Evolutionary conservation across 2,113 vertebrate species (phyloP).

Genomic region (Gymnobelideus leadbeateri): DNA sequence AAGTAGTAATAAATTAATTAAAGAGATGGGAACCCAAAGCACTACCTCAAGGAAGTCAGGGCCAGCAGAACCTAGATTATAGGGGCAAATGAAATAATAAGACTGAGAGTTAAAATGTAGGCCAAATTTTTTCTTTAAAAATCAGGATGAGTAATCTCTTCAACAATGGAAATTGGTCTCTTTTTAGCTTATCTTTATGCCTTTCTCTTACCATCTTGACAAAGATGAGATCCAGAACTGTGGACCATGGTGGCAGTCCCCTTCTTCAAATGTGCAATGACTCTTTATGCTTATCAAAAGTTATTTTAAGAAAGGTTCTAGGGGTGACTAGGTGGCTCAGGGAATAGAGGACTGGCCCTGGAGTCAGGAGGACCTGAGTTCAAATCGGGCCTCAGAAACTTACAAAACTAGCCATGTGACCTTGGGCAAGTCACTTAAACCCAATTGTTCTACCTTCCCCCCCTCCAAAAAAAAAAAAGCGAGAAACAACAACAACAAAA

Average conservation of each 20-base stretch:
- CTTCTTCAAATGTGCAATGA: not conserved
- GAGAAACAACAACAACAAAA: too few species aligned
- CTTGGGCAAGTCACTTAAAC: too few species aligned
- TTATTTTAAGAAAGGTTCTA: not conserved
- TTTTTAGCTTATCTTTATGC: not conserved
- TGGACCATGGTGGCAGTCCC: not conserved
- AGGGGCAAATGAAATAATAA: not conserved
- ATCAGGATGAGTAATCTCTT: not conserved
- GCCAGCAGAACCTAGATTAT: not conserved
- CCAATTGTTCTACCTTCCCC: too few species aligned
- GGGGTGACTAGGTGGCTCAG: too few species aligned
- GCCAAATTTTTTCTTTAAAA: not conserved
- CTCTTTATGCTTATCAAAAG: not conserved
- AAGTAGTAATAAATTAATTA: not conserved
- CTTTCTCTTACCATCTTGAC: not conserved
- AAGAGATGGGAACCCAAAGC: not conserved
- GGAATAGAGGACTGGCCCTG: too few species aligned
- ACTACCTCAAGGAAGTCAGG: not conserved
- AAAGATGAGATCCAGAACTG: not conserved
- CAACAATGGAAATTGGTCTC: not conserved
- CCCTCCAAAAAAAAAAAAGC: too few species aligned
- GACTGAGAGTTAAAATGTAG: not conserved
- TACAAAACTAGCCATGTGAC: too few species aligned
- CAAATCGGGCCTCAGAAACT: too few species aligned
- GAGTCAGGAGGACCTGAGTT: too few species aligned